Percentiles rank a stretch among this genome's conserved stretches.
phyloP scores from a whole-genome alignment of 2,888 invertebrate species.

The Cataglyphis rosenhaueri region DNA sequence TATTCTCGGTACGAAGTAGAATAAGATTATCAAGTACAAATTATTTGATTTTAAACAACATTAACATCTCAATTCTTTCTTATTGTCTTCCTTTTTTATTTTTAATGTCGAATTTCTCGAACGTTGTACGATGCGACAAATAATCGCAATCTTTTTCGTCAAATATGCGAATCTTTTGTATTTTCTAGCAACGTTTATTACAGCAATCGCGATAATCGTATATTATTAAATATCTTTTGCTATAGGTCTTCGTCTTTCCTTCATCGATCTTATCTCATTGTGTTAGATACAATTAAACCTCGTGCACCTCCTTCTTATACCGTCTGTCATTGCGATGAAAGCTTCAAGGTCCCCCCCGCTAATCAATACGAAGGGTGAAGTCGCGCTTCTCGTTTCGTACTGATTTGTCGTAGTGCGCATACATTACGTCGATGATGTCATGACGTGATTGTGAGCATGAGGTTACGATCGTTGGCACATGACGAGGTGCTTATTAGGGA shows the following conservation, averaged over 20 bases:
- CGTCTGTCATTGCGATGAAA: conserved; percentile 30
- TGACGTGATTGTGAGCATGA: not conserved
- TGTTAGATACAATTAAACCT: conserved; percentile 12
- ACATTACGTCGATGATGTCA: conserved; percentile 48
- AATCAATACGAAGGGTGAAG: conserved; percentile 42
- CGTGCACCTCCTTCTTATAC: conserved; percentile 7
- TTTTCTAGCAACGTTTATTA: not conserved
- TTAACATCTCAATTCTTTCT: not conserved
- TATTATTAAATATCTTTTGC: not conserved
- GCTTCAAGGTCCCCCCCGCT: conserved; percentile 42
- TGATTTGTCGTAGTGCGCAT: conserved; percentile 17
- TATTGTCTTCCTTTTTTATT: not conserved
- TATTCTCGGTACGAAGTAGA: not conserved
- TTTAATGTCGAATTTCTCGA: not conserved
- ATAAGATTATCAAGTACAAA: not conserved
- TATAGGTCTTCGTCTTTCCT: not conserved
- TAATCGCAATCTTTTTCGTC: not conserved
- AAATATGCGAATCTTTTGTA: not conserved
- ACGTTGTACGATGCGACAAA: not conserved
- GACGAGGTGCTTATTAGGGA: conserved; percentile 49
- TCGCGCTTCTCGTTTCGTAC: conserved; percentile 9
- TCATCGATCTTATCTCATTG: conserved; percentile 21
- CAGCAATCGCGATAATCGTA: not conserved
- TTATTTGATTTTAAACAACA: not conserved
- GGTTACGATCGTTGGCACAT: conserved; percentile 20